Base-by-base conservation (phyloP, 1,140 invertebrate species). In the Thaumatotibia leucotreta region DNA sequence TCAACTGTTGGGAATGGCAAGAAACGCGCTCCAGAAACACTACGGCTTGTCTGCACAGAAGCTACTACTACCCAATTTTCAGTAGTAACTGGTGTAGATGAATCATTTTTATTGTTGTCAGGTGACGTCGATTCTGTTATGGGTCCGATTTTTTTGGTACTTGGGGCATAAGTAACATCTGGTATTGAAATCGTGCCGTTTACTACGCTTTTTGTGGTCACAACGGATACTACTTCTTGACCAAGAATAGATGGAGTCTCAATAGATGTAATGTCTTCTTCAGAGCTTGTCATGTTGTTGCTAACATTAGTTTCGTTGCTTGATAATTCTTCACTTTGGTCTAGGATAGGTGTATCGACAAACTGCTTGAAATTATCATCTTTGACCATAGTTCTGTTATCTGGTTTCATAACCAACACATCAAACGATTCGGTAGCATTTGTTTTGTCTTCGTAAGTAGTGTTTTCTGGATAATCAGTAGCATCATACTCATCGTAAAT, bases 1-100 rank as follows among this genome's bases (percentile, higher is more conserved):
- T 95, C 94, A 14, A 96, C 93, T 4, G 93, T 92, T 0, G 94
- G 93, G 79, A 95, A 96, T 4, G 96, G 95, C 52, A 96, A 84
- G 75, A 96, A 96, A 64, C 95, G 86, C 1, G 96, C 96, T 1
- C 95, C 96, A 5, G 96, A 96, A 61, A 97, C 94, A 90, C 96
- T 97, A 23, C 96, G 92, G 75, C 96, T 96, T 0, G 96, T 97
- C 84, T 97, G 96, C 0, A 97, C 96, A 2, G 96, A 96, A 9
- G 96, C 95, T 4, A 97, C 93, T 1, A 97, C 94, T 65, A 95
- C 93, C 92, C 94, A 95, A 74, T 93, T 94, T 75, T 95, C 94
- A 6, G 93, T 94, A 4, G 93, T 84, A 61, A 92, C 73, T 52
- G 75, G 69, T 39, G 68, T 33, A 20, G 80, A 70, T 22, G 73